These are phyloP conservation scores for Oscheius sp. DNA, from an alignment of 2,888 invertebrate genomes.

Conservation along the genomic window DNA sequence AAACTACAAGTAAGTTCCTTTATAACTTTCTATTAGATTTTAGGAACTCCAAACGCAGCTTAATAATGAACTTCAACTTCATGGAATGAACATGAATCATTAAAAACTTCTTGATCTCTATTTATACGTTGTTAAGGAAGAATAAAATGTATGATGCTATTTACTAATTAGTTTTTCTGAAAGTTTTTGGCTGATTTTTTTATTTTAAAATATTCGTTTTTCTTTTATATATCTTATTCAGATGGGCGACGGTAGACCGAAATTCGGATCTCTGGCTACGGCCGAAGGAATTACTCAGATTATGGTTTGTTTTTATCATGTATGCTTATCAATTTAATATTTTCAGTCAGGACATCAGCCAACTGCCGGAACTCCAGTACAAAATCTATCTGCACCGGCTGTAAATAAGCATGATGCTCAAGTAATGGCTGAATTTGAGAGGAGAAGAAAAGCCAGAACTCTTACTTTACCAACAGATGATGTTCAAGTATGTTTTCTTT, in stretches of 20 bases:
- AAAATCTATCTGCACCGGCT: conserved; percentile 32
- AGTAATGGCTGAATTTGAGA: conserved; percentile 92
- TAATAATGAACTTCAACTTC: conserved; percentile 15
- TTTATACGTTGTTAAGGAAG: not conserved
- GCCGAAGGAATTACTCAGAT: conserved; percentile 41
- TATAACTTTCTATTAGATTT: not conserved
- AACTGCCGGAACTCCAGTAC: conserved; percentile 33
- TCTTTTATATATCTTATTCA: not conserved
- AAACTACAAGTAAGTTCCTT: conserved; percentile 80
- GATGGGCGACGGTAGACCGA: conserved; percentile 21
- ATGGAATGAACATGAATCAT: conserved; percentile 7
- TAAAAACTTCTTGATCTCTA: not conserved
- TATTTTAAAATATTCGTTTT: not conserved
- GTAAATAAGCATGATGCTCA: conserved; percentile 41
- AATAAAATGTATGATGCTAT: not conserved
- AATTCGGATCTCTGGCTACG: conserved; percentile 47
- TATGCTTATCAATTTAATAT: not conserved
- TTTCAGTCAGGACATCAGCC: conserved; percentile 30
- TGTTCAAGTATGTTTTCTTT: conserved; percentile 76
- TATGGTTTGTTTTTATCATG: conserved; percentile 32
- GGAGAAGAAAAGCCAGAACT: conserved; percentile 87
- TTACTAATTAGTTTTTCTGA: not conserved
- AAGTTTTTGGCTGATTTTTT: not conserved
- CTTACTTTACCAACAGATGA: conserved; percentile 98
- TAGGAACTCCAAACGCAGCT: conserved; percentile 27